Percentiles rank a stretch among this genome's conserved stretches.
Evolutionary conservation across 1,140 invertebrate genomes (phyloP).

Genomic region (Leucophenga varia): DNA sequence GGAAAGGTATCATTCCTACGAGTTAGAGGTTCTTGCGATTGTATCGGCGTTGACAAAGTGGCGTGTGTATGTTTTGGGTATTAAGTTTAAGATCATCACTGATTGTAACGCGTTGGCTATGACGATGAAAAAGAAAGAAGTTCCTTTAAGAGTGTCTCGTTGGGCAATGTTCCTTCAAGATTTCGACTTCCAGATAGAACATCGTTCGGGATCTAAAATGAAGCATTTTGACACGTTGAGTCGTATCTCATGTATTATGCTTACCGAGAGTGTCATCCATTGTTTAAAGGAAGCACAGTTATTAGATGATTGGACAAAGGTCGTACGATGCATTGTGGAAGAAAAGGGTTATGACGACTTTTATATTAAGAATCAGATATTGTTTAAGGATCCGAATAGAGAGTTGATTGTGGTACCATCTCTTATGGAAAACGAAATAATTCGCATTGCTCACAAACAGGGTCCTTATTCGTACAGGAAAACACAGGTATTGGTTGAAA

Average conservation of each 20-base stretch:
- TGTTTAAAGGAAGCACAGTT: slow-evolving; percentile 7
- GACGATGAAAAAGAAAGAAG: slow-evolving; percentile 12
- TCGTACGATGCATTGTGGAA: background rate
- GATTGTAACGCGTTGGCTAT: slow-evolving; percentile 25
- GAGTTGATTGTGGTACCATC: slow-evolving; percentile 1
- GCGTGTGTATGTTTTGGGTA: slow-evolving; percentile 54
- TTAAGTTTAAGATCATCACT: slow-evolving; percentile 47
- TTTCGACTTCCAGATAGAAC: slow-evolving; percentile 2
- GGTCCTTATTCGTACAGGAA: slow-evolving; percentile 5
- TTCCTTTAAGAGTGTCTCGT: too few species aligned
- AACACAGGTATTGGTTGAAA: slow-evolving; percentile 7
- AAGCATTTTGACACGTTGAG: slow-evolving; percentile 20
- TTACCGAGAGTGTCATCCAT: slow-evolving; percentile 1
- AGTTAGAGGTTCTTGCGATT: slow-evolving; percentile 34
- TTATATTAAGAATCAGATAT: slow-evolving; percentile 8
- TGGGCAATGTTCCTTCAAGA: slow-evolving; percentile 14
- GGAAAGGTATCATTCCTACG: slow-evolving; percentile 34
- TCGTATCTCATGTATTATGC: slow-evolving; percentile 3
- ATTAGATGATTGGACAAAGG: slow-evolving; percentile 2
- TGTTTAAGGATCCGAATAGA: slow-evolving; percentile 2
- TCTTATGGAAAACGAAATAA: slow-evolving; percentile 8
- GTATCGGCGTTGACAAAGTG: slow-evolving; percentile 30
- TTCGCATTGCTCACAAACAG: slow-evolving; percentile 1
- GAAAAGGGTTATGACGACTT: slow-evolving; percentile 1
- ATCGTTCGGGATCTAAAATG: slow-evolving; percentile 3